Conservation (phyloP, 1,140 invertebrate species). For the Leptinotarsa texana region DNA sequence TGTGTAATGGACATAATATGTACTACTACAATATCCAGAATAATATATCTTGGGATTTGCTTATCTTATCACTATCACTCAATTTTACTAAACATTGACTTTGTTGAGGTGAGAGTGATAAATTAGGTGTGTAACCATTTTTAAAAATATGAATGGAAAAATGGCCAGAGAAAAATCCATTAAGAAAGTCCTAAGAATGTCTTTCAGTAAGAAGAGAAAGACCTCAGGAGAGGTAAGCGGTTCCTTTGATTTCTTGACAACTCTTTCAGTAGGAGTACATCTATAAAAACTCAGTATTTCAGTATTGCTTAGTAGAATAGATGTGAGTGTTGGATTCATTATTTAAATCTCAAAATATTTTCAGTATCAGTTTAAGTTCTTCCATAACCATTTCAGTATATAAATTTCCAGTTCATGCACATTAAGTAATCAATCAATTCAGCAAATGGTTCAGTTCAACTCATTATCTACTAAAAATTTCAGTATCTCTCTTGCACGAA, state of each 20-base stretch:
- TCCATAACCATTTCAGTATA: too few species aligned
- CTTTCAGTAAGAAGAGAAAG: conserved; percentile 20
- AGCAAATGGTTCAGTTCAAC: too few species aligned
- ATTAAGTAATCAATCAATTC: too few species aligned
- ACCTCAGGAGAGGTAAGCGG: background rate
- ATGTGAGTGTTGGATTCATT: too few species aligned
- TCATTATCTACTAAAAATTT: too few species aligned
- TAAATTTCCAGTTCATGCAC: too few species aligned
- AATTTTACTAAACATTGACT: background rate
- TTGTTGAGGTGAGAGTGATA: background rate
- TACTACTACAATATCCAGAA: background rate
- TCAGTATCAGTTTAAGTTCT: too few species aligned
- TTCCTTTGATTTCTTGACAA: background rate
- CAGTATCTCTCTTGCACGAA: too few species aligned
- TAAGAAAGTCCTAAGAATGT: conserved; percentile 8
- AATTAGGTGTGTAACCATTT: conserved; percentile 4
- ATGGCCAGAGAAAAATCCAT: conserved; percentile 14
- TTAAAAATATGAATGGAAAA: background rate
- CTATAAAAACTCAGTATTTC: too few species aligned
- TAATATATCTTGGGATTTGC: conserved; percentile 3
- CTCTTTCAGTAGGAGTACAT: too few species aligned
- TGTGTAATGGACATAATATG: background rate
- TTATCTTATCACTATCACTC: conserved; percentile 15
- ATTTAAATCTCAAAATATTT: too few species aligned
- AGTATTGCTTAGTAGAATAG: too few species aligned